Conservation (phyloP, 1,140 invertebrate genomes). For the Drosophila pseudoananassae region DNA sequence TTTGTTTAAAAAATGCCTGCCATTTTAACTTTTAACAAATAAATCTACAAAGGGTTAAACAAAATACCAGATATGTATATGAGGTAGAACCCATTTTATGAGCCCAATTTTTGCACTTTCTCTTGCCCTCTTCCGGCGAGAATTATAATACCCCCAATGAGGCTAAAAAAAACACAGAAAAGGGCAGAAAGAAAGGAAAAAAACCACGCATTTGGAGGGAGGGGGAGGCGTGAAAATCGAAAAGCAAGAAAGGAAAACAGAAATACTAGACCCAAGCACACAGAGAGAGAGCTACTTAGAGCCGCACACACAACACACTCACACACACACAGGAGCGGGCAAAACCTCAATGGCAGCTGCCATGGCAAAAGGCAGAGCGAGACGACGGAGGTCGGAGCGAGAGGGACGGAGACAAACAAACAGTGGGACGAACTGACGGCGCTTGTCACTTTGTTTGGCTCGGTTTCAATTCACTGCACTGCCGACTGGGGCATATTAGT, state of each 20-base stretch:
- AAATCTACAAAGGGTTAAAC: too few species aligned
- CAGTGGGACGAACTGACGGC: constrained; percentile 30
- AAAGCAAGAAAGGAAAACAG: constrained; percentile 33
- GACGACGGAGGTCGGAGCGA: constrained; percentile 2
- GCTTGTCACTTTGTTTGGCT: constrained; percentile 53
- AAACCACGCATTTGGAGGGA: constrained; percentile 31
- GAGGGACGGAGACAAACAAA: constrained; percentile 40
- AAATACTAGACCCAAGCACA: constrained; percentile 16
- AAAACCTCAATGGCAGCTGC: constrained; percentile 41
- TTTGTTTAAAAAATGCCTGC: too few species aligned
- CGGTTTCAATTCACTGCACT: constrained; percentile 32
- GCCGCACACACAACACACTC: constrained; percentile 9
- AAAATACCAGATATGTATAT: too few species aligned
- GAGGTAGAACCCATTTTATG: too few species aligned
- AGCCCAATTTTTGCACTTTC: background rate
- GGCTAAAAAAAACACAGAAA: constrained; percentile 1
- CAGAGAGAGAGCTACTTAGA: constrained; percentile 38
- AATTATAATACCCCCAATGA: constrained; percentile 5
- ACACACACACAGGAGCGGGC: background rate
- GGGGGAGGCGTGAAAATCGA: constrained; percentile 44
- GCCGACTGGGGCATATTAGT: constrained; percentile 59
- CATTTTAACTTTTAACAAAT: too few species aligned
- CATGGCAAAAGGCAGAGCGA: constrained; percentile 47
- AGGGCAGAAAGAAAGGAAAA: constrained; percentile 24
- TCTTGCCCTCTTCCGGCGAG: background rate